phyloP scores from a whole-genome alignment of 1,140 invertebrate species.

The Ceratitis capitata region DNA sequence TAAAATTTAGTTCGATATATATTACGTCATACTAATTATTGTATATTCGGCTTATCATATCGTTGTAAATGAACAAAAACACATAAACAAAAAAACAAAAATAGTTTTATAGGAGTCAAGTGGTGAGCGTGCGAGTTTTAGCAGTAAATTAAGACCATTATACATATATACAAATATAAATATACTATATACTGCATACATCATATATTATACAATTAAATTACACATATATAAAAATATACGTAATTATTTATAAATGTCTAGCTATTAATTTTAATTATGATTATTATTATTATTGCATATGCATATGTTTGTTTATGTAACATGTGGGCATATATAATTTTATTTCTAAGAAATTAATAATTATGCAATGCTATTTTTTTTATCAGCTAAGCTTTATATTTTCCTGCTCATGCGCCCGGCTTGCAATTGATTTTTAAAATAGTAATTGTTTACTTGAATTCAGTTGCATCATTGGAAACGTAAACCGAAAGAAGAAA shows the following conservation, averaged over 20 bases:
- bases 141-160: background rate
- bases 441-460: background rate
- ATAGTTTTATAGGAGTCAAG: background rate
- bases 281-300: background rate
- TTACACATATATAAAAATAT: background rate
- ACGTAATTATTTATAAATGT: background rate
- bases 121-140: background rate
- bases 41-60: background rate
- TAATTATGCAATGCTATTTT: background rate
- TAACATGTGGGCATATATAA: no score
- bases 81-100: background rate
- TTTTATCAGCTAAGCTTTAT: background rate
- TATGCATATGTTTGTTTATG: background rate
- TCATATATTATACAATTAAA: background rate
- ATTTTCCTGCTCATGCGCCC: background rate
- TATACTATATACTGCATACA: background rate
- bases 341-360: background rate
- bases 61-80: background rate
- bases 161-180: background rate
- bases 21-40: no score
- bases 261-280: background rate
- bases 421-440: background rate
- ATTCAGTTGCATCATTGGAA: background rate
- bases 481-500: background rate
- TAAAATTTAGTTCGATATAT: no score